Evolutionary conservation across 2,797 vertebrate genomes (phyloP).

Genomic region (Cyclura pinguis): DNA sequence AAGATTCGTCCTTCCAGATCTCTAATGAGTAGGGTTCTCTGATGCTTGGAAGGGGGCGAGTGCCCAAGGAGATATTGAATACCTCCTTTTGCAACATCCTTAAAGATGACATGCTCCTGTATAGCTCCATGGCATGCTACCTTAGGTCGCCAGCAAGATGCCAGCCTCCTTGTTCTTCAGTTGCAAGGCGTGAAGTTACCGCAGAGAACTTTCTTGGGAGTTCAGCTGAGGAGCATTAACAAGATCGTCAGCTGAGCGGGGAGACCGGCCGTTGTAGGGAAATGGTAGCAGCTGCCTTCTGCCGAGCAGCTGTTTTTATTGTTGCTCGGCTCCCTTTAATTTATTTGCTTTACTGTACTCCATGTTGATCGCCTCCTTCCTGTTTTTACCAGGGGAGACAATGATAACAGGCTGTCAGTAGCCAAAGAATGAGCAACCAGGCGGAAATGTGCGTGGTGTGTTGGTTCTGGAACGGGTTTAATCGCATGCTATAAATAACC

Average conservation of each 20-base stretch:
- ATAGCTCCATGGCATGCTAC: no score
- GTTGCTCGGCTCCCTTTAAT: background rate
- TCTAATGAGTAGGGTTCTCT: no score
- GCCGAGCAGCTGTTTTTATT: background rate
- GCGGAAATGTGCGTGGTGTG: conserved; percentile 48
- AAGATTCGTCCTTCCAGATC: no score
- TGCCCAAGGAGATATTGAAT: no score
- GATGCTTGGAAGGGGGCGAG: no score
- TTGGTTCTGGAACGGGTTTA: conserved; percentile 68
- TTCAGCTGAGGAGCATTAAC: background rate
- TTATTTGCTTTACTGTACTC: conserved; percentile 45
- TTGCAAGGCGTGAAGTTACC: background rate
- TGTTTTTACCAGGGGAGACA: conserved; percentile 51
- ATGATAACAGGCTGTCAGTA: conserved; percentile 48
- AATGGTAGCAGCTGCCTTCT: conserved; percentile 13
- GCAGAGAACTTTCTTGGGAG: background rate
- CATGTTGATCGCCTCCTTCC: conserved; percentile 59
- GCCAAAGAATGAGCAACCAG: conserved; percentile 50
- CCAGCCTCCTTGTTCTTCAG: background rate
- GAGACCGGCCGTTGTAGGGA: background rate
- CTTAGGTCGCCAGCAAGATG: no score
- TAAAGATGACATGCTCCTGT: no score
- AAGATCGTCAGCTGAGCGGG: background rate
- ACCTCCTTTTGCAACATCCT: no score
- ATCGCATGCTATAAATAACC: conserved; percentile 58